Base-by-base conservation (phyloP, 1,140 invertebrate species). In the Daktulosphaira vitifoliae region DNA sequence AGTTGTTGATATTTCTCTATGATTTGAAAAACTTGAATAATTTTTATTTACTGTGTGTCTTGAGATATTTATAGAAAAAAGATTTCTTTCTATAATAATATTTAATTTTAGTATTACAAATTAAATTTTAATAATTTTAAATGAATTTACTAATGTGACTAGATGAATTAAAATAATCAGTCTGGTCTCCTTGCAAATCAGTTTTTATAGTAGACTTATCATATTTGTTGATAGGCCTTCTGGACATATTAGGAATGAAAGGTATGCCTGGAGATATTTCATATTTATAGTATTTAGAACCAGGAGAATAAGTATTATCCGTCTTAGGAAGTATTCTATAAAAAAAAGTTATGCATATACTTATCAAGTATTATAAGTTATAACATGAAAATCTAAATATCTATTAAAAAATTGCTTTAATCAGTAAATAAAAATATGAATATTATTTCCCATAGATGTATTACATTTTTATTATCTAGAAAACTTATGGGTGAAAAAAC, bases 261-360 rank as follows among this genome's bases (percentile, higher is more conserved):
- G 70, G 70, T 39, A 72, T 71, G 1, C 70, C 70, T 22, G 70
- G 70, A 44, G 69, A 67, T 3, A 72, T 56, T 65, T 71, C 70
- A 48, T 68, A 68, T 6, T 68, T 64, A 42, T 71, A 72, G 20
- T 62, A 69, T 25, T 68, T 65, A 0, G 70, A 71, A 13, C 33
- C 38, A 1, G 68, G 68, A n/a, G 62, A 66, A 56, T 72, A 72
- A 1, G 65, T 67, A 54, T 71, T 70, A 52, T 72, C 71, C 9
- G 71, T 72, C 48, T 72, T 72, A 11, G 70, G 70, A 42, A 72
- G 67, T 22, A 68, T 33, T 67, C 71, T 71, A 46, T 18, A 54
- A 56, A 66, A 1, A 64, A 23, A 18, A n/a, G n/a, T n/a, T n/a
- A n/a, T n/a, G n/a, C n/a, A n/a, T n/a, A n/a, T n/a, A n/a, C n/a